Percentiles rank a stretch among this genome's conserved stretches.
Conservation (phyloP, 2,797 vertebrate genomes). For the Macroramphosus scolopax region DNA sequence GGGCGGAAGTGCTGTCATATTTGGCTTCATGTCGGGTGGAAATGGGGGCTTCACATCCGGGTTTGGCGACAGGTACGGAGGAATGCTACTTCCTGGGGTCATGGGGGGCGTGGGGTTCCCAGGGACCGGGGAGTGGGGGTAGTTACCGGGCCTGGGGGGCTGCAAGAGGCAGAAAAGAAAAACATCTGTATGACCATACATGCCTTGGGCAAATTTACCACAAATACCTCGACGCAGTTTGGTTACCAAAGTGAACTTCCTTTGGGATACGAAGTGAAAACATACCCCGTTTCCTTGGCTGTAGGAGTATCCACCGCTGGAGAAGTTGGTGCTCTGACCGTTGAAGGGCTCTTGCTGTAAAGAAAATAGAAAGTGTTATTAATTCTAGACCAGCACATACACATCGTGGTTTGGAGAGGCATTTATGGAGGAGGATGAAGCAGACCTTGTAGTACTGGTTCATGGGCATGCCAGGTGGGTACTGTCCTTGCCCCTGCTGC, state of each 20-base stretch:
- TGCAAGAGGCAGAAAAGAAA: slow-evolving; percentile 57
- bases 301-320: slow-evolving; percentile 87
- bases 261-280: slow-evolving; percentile 5
- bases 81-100: slow-evolving; percentile 97
- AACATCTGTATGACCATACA: too few species aligned
- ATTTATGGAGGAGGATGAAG: neutral
- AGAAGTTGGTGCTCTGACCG: slow-evolving; percentile 87
- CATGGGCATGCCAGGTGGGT: slow-evolving; percentile 92
- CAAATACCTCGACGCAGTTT: neutral
- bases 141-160: slow-evolving; percentile 95
- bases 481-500: slow-evolving; percentile 92
- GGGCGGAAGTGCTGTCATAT: slow-evolving; percentile 92
- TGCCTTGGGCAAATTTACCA: neutral
- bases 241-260: slow-evolving; percentile 1
- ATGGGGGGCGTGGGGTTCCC: slow-evolving; percentile 98
- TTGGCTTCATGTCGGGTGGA: slow-evolving; percentile 99
- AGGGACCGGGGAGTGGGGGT: slow-evolving; percentile 98
- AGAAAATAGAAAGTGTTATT: slow-evolving; percentile 18
- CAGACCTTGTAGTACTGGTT: slow-evolving; percentile 97
- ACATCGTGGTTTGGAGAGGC: neutral
- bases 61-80: slow-evolving; percentile 94
- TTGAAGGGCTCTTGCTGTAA: slow-evolving; percentile 88
- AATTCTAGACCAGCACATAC: neutral
- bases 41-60: slow-evolving; percentile 98
- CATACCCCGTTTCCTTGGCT: slow-evolving; percentile 86